Evolutionary conservation across 2,113 vertebrate genomes (phyloP), one percentile per base, ranked within the genome.

Genomic region (Dendropsophus ebraccatus): DNA sequence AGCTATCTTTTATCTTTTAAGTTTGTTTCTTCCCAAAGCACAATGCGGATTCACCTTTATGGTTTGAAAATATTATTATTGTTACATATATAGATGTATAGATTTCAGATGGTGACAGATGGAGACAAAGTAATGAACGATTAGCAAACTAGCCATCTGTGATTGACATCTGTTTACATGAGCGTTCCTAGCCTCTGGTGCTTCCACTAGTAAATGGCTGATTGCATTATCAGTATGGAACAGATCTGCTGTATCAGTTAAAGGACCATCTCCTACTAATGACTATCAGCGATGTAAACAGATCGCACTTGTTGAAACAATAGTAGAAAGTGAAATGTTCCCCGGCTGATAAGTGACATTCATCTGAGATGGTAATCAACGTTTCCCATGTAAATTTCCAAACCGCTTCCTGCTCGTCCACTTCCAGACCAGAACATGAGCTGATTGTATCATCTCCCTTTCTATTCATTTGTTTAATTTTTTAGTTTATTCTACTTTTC

Each of bases 121-220:
- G 83, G 73, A 70, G 75, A 60, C 17, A 54, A 58, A 37, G 73
- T 72, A 81, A 81, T 58, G 54, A 73, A 73, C 21, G 32, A 75
- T 84, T 84, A 75, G 17, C 82, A 73, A 77, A 58, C 73, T 72
- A 47, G n/a, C 28, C 76, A 62, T 81, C 52, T 72, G 62, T 80
- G 76, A 86, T 86, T 86, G 84, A 80, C 84, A 72, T 80, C 49
- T 86, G 84, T 86, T 81, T 86, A 81, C 77, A 47, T 52, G 32
- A 73, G 19, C n/a, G 28, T 73, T 81, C 56, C 47, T 81, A 56
- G 50, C 65, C 41, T 81, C 67, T 60, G 77, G 77, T 35, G 28
- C 11, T 49, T 80, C 28, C 62, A 50, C 23, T 16, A 70, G 17
- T 79, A 86, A n/a, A 56, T 70, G 75, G 28, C 76, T 86, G 77